Percentiles rank a stretch among this genome's conserved stretches.
Evolutionary conservation across 1,140 invertebrate genomes (phyloP).

Genomic region (Nymphalis io): DNA sequence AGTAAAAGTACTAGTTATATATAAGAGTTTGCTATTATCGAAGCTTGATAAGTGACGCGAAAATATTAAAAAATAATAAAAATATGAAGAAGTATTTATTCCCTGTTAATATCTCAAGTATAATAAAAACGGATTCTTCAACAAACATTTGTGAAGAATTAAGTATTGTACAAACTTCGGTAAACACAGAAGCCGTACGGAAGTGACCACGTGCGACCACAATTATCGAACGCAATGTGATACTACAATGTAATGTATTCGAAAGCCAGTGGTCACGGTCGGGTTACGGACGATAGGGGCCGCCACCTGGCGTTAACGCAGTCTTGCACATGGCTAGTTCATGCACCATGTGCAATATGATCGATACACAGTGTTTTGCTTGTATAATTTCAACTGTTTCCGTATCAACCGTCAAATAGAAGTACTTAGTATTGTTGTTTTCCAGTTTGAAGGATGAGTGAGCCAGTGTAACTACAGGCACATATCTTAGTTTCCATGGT

Average conservation of each 20-base stretch:
- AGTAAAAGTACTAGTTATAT: too few species aligned
- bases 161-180: too few species aligned
- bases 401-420: not conserved
- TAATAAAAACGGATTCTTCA: too few species aligned
- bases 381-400: conserved; percentile 18
- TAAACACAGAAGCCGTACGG: conserved; percentile 1
- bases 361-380: conserved; percentile 11
- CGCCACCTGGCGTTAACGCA: conserved; percentile 30
- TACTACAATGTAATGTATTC: conserved; percentile 30
- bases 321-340: conserved; percentile 38
- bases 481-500: too few species aligned
- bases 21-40: too few species aligned
- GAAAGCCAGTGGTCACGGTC: conserved; percentile 39
- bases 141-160: too few species aligned
- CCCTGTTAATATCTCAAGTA: too few species aligned
- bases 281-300: conserved; percentile 32
- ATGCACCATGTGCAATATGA: conserved; percentile 25
- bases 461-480: too few species aligned
- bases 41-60: too few species aligned
- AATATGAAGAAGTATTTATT: too few species aligned
- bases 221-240: conserved; percentile 23
- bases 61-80: too few species aligned
- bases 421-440: not conserved
- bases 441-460: not conserved
- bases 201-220: conserved; percentile 23